Base-by-base conservation (phyloP, 2,888 invertebrate genomes). In the Adineta ricciae region DNA sequence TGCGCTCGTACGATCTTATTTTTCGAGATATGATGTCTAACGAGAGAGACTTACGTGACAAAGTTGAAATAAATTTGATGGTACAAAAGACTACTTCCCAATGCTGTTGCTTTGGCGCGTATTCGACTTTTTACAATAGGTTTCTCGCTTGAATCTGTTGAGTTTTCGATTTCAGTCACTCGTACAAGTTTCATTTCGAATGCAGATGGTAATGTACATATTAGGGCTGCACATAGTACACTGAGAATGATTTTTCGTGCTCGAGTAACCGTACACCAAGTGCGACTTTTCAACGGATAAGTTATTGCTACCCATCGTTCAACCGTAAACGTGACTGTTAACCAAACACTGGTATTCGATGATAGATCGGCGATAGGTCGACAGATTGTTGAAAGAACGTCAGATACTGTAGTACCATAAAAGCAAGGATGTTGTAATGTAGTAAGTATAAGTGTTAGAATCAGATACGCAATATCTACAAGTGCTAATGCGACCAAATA, bases 241-340 rank as follows among this genome's bases (percentile, higher is more conserved):
- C 91, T 88, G 84, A 92, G 89, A 85, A 93, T 93, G 87, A 93
- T 93, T 88, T 92, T 91, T 89, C 93, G 93, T 32, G 94, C 94
- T 87, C 94, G 91, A 83, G 93, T 92, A 88, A 94, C 93, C 1
- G 94, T 94, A 90, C 94, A 94, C 87, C 93, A 86, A 38, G 87
- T 92, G 90, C 93, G 93, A 73, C 94, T 93, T 87, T 92, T 92
- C 89, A 94, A 93, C 32, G 94, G 94, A 41, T 78, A 78, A 9
- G 41, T 78, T 41, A 78, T n/a, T 36, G 78, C 78, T 0, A 78
- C 78, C 78, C 78, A 78, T 19, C 78, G 92, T 90, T 94, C 94
- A 85, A 94, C 91, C 36, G 94, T 94, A 89, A 94, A 94, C 86
- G 93, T 93, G 41, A 94, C 93, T 49, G 93, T 94, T 87, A 94